Conservation (phyloP, 2,113 vertebrate species). For the Rallus limicola region DNA sequence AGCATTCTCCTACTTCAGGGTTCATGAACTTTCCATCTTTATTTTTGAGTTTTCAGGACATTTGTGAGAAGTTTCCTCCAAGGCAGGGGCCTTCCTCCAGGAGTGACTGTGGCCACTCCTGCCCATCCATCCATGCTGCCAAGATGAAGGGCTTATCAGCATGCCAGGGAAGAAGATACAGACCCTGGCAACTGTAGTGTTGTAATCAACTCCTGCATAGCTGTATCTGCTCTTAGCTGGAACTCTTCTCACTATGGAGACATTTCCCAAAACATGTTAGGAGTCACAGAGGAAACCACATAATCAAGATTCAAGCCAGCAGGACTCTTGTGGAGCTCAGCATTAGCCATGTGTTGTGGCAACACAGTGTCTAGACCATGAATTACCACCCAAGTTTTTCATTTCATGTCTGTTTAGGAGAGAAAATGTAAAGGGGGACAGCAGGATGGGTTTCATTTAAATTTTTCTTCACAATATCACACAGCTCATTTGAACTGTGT, state of each 20-base stretch:
- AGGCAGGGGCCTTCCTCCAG: background rate
- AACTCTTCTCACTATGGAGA: background rate
- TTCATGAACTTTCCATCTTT: background rate
- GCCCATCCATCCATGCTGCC: background rate
- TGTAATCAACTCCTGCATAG: background rate
- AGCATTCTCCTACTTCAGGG: background rate
- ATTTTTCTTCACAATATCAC: background rate
- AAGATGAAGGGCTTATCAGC: background rate
- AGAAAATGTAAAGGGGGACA: background rate
- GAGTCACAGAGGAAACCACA: background rate
- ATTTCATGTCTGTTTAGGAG: background rate
- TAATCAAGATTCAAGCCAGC: background rate
- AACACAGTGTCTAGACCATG: background rate
- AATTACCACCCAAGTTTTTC: background rate
- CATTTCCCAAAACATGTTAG: background rate
- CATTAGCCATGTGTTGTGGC: background rate
- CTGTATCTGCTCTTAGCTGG: background rate
- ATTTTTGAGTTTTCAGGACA: background rate
- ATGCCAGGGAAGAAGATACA: background rate
- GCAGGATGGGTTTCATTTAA: background rate
- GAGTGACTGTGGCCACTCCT: background rate
- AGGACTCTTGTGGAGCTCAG: background rate
- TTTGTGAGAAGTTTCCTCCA: background rate
- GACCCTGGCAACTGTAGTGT: background rate
- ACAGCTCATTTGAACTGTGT: background rate